Evolutionary conservation across 2,888 invertebrate genomes (phyloP).

Genomic region (Poecilus cupreus): DNA sequence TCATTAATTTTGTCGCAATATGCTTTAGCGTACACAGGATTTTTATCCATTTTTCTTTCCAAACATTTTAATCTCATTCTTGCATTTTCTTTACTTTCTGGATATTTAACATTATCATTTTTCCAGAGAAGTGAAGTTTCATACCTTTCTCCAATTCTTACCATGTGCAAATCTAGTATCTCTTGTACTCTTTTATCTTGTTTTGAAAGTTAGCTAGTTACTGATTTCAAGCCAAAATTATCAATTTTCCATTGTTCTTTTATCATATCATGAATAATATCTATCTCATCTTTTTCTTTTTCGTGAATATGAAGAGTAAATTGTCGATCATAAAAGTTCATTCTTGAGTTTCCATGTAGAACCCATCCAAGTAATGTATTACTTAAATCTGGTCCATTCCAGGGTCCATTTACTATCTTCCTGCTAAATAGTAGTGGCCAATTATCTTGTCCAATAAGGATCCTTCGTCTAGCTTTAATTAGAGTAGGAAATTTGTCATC

Average conservation of each 20-base stretch:
- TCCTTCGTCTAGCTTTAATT: neutral
- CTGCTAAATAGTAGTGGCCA: conserved; percentile 2
- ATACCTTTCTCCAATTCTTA: too few species aligned
- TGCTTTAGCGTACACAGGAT: too few species aligned
- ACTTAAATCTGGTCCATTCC: conserved; percentile 1
- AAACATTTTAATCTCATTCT: conserved; percentile 62
- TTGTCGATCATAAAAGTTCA: neutral
- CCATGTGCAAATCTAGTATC: too few species aligned
- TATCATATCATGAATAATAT: neutral
- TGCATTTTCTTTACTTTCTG: conserved; percentile 62
- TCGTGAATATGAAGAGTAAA: too few species aligned
- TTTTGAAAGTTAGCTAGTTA: neutral
- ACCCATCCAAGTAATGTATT: conserved; percentile 13
- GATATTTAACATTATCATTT: too few species aligned
- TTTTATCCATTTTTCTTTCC: too few species aligned
- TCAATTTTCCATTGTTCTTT: conserved; percentile 21
- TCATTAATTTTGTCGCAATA: too few species aligned
- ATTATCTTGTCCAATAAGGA: conserved; percentile 8
- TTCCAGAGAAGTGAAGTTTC: too few species aligned
- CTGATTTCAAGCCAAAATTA: neutral
- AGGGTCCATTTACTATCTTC: too few species aligned
- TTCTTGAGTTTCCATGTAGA: neutral
- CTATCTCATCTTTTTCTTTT: too few species aligned
- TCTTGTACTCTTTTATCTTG: conserved; percentile 55
- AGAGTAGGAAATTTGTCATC: too few species aligned